Conservation (phyloP, 2,888 invertebrate species). For the Ophonus ardosiacus region DNA sequence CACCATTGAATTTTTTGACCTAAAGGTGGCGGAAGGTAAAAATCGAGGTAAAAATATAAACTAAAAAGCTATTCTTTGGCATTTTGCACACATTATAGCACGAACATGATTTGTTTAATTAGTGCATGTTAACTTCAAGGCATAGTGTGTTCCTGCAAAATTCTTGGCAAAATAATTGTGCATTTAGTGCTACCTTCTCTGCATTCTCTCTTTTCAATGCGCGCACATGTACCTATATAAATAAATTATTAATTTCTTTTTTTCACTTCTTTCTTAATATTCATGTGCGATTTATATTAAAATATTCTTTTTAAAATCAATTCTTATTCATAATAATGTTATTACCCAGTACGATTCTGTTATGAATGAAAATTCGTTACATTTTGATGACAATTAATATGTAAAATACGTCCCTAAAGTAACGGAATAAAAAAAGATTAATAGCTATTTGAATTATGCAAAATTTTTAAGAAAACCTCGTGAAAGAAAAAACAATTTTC, state of each 20-base stretch:
- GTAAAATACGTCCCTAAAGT: constrained; percentile 54
- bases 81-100: no score
- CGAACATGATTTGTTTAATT: no score
- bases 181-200: no score
- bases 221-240: no score
- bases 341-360: constrained; percentile 20
- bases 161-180: no score
- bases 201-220: no score
- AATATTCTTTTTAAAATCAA: background rate
- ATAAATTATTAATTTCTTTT: background rate
- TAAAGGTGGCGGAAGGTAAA: no score
- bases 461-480: constrained; percentile 7
- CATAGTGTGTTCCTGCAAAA: no score
- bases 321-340: background rate
- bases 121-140: no score
- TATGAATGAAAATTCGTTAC: constrained; percentile 56
- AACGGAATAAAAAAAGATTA: constrained; percentile 48
- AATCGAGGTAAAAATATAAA: no score
- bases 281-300: background rate
- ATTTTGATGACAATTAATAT: constrained; percentile 63
- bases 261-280: background rate
- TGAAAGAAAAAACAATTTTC: constrained; percentile 29
- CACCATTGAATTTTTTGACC: no score
- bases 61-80: no score
- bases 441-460: constrained; percentile 58